These are phyloP conservation scores for Tachystola acroxantha DNA, from an alignment of 2,888 invertebrate genomes.

Conservation along the genomic window DNA sequence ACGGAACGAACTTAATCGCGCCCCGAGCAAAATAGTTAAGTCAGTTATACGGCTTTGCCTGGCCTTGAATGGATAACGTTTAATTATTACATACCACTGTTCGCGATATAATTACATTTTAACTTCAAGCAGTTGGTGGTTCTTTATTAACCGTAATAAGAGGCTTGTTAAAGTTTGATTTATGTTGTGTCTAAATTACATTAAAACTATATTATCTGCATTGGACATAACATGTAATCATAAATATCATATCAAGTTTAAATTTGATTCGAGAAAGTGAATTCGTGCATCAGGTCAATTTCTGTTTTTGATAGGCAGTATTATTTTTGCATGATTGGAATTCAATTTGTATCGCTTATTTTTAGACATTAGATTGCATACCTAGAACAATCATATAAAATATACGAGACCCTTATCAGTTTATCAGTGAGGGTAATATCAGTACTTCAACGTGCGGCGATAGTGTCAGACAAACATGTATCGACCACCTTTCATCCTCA, in stretches of 20 bases:
- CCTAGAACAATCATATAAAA: background rate
- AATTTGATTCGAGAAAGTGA: conserved; percentile 1
- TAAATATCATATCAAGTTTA: conserved; percentile 1
- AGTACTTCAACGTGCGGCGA: conserved; percentile 26
- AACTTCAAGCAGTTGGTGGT: conserved; percentile 8
- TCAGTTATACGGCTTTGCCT: conserved; percentile 13
- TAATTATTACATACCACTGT: conserved; percentile 16
- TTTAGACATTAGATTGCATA: no score
- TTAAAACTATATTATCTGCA: background rate
- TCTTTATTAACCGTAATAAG: conserved; percentile 17
- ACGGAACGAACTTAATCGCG: conserved; percentile 4
- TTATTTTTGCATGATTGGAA: no score
- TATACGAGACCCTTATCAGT: conserved; percentile 10
- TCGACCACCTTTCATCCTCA: conserved; percentile 10
- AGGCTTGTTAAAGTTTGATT: conserved; percentile 13
- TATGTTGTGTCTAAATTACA: conserved; percentile 6
- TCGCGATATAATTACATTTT: conserved; percentile 14
- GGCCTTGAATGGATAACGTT: conserved; percentile 16
- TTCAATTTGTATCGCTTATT: no score
- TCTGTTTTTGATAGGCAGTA: no score
- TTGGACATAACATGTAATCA: background rate
- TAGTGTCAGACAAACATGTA: conserved; percentile 22
- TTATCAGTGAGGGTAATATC: conserved; percentile 17
- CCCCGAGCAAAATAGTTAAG: conserved; percentile 15
- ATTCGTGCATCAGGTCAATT: background rate